Percentiles rank a stretch among this genome's conserved stretches.
These are phyloP conservation scores for Heliconius congener DNA, from an alignment of 1,140 invertebrate genomes.

Conservation along the genomic window DNA sequence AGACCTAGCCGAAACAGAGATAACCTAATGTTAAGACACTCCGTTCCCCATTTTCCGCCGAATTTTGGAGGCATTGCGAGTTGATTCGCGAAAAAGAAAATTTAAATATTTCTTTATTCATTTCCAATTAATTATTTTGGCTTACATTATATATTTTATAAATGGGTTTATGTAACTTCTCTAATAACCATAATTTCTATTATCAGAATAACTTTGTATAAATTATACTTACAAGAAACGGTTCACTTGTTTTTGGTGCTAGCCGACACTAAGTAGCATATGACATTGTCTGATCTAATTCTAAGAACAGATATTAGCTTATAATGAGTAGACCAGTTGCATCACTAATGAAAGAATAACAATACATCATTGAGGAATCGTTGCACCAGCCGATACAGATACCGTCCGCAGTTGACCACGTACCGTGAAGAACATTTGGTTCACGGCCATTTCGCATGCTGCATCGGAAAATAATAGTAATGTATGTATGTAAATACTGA, in stretches of 20 bases:
- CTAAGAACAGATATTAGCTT: constrained; percentile 14
- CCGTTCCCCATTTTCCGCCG: too few relatives aligned
- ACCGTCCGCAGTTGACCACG: constrained; percentile 46
- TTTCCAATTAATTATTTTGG: not conserved
- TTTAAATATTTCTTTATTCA: too few relatives aligned
- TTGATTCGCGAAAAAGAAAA: too few relatives aligned
- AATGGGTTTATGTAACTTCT: too few relatives aligned
- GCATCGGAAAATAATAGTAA: constrained; percentile 13
- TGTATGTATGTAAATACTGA: not conserved
- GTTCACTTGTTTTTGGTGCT: not conserved
- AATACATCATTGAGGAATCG: constrained; percentile 63
- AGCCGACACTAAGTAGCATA: not conserved
- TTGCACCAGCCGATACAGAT: constrained; percentile 53
- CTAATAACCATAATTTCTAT: too few relatives aligned
- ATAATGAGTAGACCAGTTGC: constrained; percentile 40
- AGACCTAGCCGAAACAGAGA: too few relatives aligned
- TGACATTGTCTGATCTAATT: not conserved
- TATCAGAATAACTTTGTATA: too few relatives aligned
- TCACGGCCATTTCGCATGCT: constrained; percentile 53
- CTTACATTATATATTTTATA: too few relatives aligned
- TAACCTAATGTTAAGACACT: too few relatives aligned
- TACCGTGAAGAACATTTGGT: constrained; percentile 68
- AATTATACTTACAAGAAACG: too few relatives aligned
- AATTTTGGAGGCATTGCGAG: too few relatives aligned
- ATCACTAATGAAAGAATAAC: constrained; percentile 64